Percentiles rank a stretch among this genome's conserved stretches.
Conservation (phyloP, 2,113 vertebrate genomes). For the Oryzias curvinotus region DNA sequence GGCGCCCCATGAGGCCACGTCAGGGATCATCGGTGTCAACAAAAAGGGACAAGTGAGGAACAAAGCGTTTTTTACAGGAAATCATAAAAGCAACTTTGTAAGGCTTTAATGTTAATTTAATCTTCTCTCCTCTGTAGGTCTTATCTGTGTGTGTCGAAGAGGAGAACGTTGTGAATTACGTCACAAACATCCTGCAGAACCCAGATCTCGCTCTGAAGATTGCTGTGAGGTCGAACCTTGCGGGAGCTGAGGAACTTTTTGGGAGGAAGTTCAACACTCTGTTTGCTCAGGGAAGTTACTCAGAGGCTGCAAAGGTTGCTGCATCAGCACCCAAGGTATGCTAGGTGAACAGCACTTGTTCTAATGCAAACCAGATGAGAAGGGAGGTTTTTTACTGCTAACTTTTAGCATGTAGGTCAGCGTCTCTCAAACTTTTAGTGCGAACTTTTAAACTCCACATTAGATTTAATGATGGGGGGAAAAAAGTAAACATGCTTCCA, state of each 20-base stretch:
- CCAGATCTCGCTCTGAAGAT: constrained; percentile 89
- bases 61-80: too few relatives aligned
- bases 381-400: not conserved
- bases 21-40: constrained; percentile 92
- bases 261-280: constrained; percentile 87
- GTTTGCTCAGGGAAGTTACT: constrained; percentile 88
- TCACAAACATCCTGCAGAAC: constrained; percentile 89
- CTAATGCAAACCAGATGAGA: not conserved
- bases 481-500: not conserved
- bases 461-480: not conserved
- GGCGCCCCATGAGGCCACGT: constrained; percentile 87
- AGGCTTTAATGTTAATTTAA: too few relatives aligned
- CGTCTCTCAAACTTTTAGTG: not conserved
- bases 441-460: not conserved
- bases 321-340: constrained; percentile 90
- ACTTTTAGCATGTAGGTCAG: not conserved
- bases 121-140: constrained; percentile 71
- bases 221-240: constrained; percentile 87
- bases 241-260: constrained; percentile 91
- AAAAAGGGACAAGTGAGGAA: constrained; percentile 89
- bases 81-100: too few relatives aligned
- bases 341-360: not conserved
- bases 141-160: constrained; percentile 93
- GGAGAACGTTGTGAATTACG: constrained; percentile 93
- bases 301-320: constrained; percentile 91